Percentiles rank a stretch among this genome's conserved stretches.
Evolutionary conservation across 2,888 invertebrate genomes (phyloP).

Genomic region (Tortrix viridana): DNA sequence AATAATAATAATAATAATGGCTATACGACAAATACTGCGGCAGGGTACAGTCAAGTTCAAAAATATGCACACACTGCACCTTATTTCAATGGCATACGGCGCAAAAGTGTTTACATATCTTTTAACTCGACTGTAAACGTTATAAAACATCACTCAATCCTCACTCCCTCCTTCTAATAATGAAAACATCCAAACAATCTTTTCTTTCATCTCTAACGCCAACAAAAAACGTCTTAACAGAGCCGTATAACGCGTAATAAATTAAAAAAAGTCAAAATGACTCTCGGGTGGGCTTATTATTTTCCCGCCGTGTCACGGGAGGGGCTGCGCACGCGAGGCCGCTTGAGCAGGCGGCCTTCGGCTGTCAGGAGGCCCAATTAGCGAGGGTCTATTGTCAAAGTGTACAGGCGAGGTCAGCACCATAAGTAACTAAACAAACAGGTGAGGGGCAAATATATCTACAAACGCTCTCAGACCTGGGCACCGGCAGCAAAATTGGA

Average conservation of each 20-base stretch:
- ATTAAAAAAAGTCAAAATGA: constrained; percentile 13
- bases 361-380: constrained; percentile 10
- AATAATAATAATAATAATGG: too few relatives aligned
- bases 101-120: too few relatives aligned
- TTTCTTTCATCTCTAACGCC: not conserved
- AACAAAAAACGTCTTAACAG: not conserved
- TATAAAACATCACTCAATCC: not conserved
- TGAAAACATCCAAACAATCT: not conserved
- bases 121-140: too few relatives aligned
- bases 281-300: constrained; percentile 20
- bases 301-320: constrained; percentile 18
- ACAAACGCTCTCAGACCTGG: too few relatives aligned
- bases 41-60: too few relatives aligned
- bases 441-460: not conserved
- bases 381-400: not conserved
- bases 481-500: too few relatives aligned
- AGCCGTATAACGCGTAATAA: constrained; percentile 14
- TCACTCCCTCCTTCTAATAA: not conserved
- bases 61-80: too few relatives aligned
- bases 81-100: too few relatives aligned
- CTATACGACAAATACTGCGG: too few relatives aligned
- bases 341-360: constrained; percentile 8
- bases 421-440: not conserved
- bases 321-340: constrained; percentile 24
- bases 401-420: too few relatives aligned